Percentiles rank a stretch among this genome's conserved stretches.
phyloP scores from a whole-genome alignment of 2,888 invertebrate species.

The Hipparchia sbordonii region DNA sequence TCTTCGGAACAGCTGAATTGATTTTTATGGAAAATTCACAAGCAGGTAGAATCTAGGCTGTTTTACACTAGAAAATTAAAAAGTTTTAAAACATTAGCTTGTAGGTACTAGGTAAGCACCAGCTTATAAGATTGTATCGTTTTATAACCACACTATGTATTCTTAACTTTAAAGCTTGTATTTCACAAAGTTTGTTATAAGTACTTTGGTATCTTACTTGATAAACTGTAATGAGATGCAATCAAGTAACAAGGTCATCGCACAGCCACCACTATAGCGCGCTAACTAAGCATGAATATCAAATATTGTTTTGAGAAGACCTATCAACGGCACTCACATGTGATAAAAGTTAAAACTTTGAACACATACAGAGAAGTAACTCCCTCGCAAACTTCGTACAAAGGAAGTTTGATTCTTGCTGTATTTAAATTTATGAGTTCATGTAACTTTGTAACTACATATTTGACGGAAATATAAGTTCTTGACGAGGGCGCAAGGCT shows the following conservation, averaged over 20 bases:
- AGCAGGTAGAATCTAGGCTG: no score
- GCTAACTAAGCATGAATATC: constrained; percentile 57
- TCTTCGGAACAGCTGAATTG: no score
- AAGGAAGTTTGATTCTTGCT: no score
- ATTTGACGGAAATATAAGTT: no score
- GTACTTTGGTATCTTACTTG: constrained; percentile 5
- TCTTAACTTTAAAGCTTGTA: neutral
- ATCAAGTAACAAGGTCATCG: constrained; percentile 22
- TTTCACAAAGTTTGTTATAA: constrained; percentile 1
- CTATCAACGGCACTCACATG: constrained; percentile 49
- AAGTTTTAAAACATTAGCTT: no score
- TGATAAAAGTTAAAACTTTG: constrained; percentile 62
- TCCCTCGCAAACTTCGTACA: constrained; percentile 46
- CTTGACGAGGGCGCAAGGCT: no score
- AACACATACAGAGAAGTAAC: constrained; percentile 51
- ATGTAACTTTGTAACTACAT: no score
- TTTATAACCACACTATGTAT: neutral
- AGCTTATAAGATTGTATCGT: neutral
- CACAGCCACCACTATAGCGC: neutral
- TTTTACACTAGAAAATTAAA: no score
- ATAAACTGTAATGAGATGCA: constrained; percentile 12
- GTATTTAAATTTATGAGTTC: no score
- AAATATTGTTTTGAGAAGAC: constrained; percentile 62
- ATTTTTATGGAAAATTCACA: no score
- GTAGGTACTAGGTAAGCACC: no score